These are phyloP conservation scores for Labeo calbasu DNA, from an alignment of 2,797 vertebrate genomes.

Conservation along the genomic window DNA sequence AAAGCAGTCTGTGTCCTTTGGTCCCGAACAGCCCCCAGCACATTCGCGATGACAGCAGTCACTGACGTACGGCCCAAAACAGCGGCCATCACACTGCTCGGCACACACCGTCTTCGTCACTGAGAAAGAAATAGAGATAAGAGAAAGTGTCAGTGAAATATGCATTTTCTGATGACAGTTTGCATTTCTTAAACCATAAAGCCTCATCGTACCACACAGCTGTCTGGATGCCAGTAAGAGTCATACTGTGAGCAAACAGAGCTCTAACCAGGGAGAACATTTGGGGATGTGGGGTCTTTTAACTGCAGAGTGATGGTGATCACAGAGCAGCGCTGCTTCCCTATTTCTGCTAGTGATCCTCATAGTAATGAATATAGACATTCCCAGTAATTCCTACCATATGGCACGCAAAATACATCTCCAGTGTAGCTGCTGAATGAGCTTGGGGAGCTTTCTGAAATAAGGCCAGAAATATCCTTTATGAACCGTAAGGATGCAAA, in stretches of 20 bases:
- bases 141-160: background rate
- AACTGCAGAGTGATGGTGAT: slow-evolving; percentile 23
- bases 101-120: slow-evolving; percentile 97
- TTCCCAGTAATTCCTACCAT: slow-evolving; percentile 31
- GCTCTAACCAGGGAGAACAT: slow-evolving; percentile 20
- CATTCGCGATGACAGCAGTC: slow-evolving; percentile 98
- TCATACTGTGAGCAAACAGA: slow-evolving; percentile 2
- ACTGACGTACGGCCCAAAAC: slow-evolving; percentile 94
- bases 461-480: slow-evolving; percentile 15
- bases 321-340: slow-evolving; percentile 32
- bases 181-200: background rate
- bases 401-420: slow-evolving; percentile 25
- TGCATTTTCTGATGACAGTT: background rate
- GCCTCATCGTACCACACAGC: background rate
- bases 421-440: slow-evolving; percentile 17
- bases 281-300: slow-evolving; percentile 25
- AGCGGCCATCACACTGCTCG: slow-evolving; percentile 95
- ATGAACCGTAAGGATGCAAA: background rate
- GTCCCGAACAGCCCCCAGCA: slow-evolving; percentile 94
- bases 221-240: slow-evolving; percentile 4
- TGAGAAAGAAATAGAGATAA: slow-evolving; percentile 61
- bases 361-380: slow-evolving; percentile 31
- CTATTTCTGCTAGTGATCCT: slow-evolving; percentile 30
- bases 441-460: slow-evolving; percentile 30
- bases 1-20: slow-evolving; percentile 97